Conservation (phyloP, 2,888 invertebrate species). For the Leptinotarsa tumamoca region DNA sequence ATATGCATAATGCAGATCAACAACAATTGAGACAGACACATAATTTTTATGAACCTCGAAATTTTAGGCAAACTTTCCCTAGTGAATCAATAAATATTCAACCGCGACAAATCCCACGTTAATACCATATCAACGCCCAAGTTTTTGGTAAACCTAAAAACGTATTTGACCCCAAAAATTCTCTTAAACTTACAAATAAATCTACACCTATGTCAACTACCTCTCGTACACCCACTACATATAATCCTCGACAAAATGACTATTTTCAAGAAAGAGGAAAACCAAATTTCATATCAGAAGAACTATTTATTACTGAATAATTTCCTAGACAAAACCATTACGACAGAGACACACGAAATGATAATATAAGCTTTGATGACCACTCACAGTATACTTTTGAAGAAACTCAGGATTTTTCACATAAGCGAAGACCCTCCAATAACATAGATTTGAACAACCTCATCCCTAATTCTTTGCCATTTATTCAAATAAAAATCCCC, state of each 20-base stretch:
- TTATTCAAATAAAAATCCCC: slow-evolving; percentile 18
- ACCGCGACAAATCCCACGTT: too few relatives aligned
- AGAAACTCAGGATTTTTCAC: slow-evolving; percentile 7
- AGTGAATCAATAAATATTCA: too few relatives aligned
- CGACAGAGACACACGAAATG: background rate
- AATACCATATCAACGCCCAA: too few relatives aligned
- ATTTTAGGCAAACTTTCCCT: background rate
- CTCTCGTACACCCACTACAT: background rate
- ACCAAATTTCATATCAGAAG: background rate
- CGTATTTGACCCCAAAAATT: background rate
- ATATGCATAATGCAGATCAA: too few relatives aligned
- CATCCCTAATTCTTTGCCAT: slow-evolving; percentile 2
- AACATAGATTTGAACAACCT: slow-evolving; percentile 3
- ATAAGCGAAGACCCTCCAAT: background rate
- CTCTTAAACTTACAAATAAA: background rate
- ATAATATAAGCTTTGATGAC: background rate
- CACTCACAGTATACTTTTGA: background rate
- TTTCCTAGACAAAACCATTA: background rate
- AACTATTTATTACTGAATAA: background rate
- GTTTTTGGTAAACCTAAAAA: too few relatives aligned
- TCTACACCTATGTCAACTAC: background rate
- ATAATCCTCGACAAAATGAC: background rate
- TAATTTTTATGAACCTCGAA: background rate
- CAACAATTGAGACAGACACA: background rate
- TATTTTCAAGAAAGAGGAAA: background rate